Base-by-base conservation (phyloP, 2,113 vertebrate genomes). In the Pomatorhinus ruficollis region DNA sequence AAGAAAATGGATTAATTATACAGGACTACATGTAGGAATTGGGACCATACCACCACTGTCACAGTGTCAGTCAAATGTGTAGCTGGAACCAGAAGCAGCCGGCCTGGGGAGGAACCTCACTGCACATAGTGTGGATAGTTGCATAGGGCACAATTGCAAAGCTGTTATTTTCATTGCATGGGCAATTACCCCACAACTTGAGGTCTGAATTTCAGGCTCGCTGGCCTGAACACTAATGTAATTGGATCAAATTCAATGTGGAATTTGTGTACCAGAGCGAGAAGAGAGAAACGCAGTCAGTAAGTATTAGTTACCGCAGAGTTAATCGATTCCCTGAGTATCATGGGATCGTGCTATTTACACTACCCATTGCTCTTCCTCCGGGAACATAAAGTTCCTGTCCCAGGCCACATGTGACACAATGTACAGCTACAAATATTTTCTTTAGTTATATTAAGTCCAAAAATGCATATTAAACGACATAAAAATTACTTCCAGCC, bases 261-360 rank as follows among this genome's bases (percentile, higher is more conserved):
- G 42, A 93, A 72, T 95, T 52, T 65, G 37, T 54, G 40, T 64
- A 71, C 53, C 45, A 64, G 61, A 75, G 81, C 6, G 8, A 95
- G 7, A 16, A 14, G n/a, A 89, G 52, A 71, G 63, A 68, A 87
- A 76, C 0, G 12, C 44, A 39, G 20, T 54, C 28, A 66, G 33
- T 93, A 59, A 89, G 22, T 86, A 42, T 89, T 95, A 90, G 83
- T 90, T 90, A 94, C 90, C 40, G 30, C 35, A 59, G 49, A 90
- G 68, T 83, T 90, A 66, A 88, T 83, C 1, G 1, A 74, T 83
- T 83, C 75, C 59, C 50, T 57, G 23, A 44, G 54, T 70, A 16
- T 87, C 47, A 24, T 20, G 45, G 23, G 42, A 10, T 57, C 21
- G 0, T 19, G 52, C 54, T 66, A 27, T 35, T 90, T 76, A 81